A percentile compares a stretch with the other conserved stretches of the same genome.
Conservation (phyloP, 2,888 invertebrate species). For the Temnothorax ravouxi region DNA sequence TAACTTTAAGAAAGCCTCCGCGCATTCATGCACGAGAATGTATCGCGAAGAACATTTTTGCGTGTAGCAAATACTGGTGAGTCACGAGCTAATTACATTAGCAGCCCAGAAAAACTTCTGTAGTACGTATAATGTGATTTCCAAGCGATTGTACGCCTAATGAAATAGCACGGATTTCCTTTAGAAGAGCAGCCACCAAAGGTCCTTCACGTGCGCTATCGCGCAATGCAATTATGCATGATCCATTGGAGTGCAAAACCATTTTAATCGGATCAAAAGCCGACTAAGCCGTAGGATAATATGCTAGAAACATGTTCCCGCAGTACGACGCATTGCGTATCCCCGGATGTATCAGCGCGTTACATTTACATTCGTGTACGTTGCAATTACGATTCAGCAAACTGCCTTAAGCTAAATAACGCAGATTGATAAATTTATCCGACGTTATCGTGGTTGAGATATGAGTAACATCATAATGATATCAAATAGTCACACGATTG, state of each 20-base stretch:
- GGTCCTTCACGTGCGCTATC: conserved; percentile 32
- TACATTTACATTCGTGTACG: conserved; percentile 1
- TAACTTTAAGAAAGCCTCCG: background rate
- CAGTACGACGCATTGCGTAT: conserved; percentile 17
- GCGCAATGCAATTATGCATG: conserved; percentile 44
- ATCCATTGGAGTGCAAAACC: conserved; percentile 48
- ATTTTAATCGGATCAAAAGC: conserved; percentile 55
- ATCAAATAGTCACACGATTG: background rate
- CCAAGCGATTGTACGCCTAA: conserved; percentile 8
- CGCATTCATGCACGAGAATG: background rate
- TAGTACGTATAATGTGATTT: conserved; percentile 8
- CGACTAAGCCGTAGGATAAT: conserved; percentile 49
- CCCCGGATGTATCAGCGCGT: conserved; percentile 1
- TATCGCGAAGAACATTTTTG: background rate
- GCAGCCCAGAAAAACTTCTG: background rate
- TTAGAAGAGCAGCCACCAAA: conserved; percentile 13
- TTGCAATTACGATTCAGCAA: conserved; percentile 2
- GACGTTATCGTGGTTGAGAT: background rate
- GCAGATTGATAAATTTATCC: background rate
- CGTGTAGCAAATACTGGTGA: background rate
- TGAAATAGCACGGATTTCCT: conserved; percentile 36
- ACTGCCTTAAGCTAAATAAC: background rate
- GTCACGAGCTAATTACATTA: background rate
- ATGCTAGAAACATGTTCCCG: conserved; percentile 33
- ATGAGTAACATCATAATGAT: background rate